A percentile compares a stretch with the other conserved stretches of the same genome.
Conservation (phyloP, 2,113 vertebrate species). For the Erythrolamprus reginae region DNA sequence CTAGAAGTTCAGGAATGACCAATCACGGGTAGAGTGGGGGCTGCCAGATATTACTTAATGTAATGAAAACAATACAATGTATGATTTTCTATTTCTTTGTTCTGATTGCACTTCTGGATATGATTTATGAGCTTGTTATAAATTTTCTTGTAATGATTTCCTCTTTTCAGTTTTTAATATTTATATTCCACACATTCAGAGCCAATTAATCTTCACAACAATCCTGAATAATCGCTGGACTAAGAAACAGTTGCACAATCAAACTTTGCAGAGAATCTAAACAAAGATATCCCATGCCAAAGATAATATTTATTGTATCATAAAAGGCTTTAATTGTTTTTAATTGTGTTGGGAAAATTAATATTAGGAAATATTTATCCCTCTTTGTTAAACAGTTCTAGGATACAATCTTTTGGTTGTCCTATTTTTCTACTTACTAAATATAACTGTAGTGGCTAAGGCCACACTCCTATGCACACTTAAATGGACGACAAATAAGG, state of each 20-base stretch:
- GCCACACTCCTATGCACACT: neutral
- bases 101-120: neutral
- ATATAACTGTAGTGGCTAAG: neutral
- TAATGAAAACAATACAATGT: neutral
- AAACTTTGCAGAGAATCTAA: neutral
- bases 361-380: neutral
- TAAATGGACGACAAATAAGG: neutral
- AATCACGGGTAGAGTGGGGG: neutral
- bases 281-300: neutral
- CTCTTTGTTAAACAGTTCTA: neutral
- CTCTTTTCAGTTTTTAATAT: neutral
- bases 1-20: neutral
- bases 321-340: neutral
- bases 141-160: neutral
- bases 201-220: neutral
- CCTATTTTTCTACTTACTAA: rapidly evolving
- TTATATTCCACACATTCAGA: neutral
- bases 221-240: neutral
- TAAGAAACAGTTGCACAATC: neutral
- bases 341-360: neutral
- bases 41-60: neutral
- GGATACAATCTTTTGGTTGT: neutral
- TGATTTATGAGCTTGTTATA: neutral
- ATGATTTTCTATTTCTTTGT: neutral
- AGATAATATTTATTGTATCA: neutral